These are phyloP conservation scores for Sebastes oblongus DNA, from an alignment of 2,797 vertebrate genomes.

Conservation along the genomic window DNA sequence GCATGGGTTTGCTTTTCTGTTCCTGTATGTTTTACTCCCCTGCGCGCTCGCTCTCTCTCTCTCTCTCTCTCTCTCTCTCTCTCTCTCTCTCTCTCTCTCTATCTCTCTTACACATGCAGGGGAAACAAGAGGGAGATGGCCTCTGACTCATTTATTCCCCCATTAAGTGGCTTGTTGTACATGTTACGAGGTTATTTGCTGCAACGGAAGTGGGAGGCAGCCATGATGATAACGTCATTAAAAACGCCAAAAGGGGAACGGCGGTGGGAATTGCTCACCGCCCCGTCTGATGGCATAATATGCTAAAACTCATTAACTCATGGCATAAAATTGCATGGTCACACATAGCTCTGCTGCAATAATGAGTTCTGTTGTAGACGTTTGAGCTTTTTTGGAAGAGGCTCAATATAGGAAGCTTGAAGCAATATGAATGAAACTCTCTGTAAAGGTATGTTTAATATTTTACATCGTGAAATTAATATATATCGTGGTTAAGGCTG, in stretches of 20 bases:
- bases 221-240: slow-evolving; percentile 57
- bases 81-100: too few species aligned
- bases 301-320: slow-evolving; percentile 38
- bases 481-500: background rate
- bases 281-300: slow-evolving; percentile 39
- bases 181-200: slow-evolving; percentile 51
- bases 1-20: slow-evolving; percentile 28
- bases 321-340: slow-evolving; percentile 20
- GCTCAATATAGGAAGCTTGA: background rate
- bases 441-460: background rate
- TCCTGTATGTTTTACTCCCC: slow-evolving; percentile 23
- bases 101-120: background rate
- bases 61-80: too few species aligned
- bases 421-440: background rate
- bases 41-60: background rate
- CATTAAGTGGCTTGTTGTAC: slow-evolving; percentile 61
- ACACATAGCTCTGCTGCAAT: slow-evolving; percentile 6
- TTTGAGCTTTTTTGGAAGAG: background rate
- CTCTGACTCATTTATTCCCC: slow-evolving; percentile 62
- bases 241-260: slow-evolving; percentile 36
- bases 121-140: slow-evolving; percentile 23
- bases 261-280: slow-evolving; percentile 27
- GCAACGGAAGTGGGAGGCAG: slow-evolving; percentile 43
- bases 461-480: background rate
- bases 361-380: background rate